Conservation (phyloP, 2,888 invertebrate species). For the Leuctra nigra region DNA sequence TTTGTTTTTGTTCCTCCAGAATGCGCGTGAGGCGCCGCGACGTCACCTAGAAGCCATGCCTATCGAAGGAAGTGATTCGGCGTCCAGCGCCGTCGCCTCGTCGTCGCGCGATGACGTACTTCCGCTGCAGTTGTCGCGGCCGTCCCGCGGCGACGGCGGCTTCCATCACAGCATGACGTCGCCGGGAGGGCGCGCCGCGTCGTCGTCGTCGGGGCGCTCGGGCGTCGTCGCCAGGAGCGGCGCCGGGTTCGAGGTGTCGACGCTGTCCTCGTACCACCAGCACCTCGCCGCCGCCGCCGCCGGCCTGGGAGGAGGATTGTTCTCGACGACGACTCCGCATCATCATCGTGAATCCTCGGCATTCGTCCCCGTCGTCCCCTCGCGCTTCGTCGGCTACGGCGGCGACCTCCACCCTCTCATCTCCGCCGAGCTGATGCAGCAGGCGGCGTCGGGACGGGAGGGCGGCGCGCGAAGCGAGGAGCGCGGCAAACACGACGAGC, state of each 20-base stretch:
- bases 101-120: conserved; percentile 15
- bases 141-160: conserved; percentile 9
- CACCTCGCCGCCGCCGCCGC: conserved; percentile 50
- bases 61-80: conserved; percentile 19
- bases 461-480: conserved; percentile 9
- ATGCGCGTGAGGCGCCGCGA: conserved; percentile 4
- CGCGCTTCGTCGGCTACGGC: conserved; percentile 63
- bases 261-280: conserved; percentile 57
- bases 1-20: not conserved
- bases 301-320: conserved; percentile 33
- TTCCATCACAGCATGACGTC: conserved; percentile 10
- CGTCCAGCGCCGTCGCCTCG: conserved; percentile 7
- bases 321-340: conserved; percentile 30
- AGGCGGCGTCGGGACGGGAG: conserved; percentile 30
- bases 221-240: conserved; percentile 40
- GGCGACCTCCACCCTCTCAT: conserved; percentile 63
- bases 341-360: conserved; percentile 61
- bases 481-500: conserved; percentile 12
- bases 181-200: conserved; percentile 16
- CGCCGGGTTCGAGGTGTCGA: conserved; percentile 50
- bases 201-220: conserved; percentile 39
- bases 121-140: conserved; percentile 19
- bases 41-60: conserved; percentile 15
- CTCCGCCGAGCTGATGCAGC: conserved; percentile 48
- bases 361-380: conserved; percentile 81